A percentile compares a stretch with the other conserved stretches of the same genome.
Conservation (phyloP, 2,797 vertebrate genomes). For the Sciaenops ocellatus region DNA sequence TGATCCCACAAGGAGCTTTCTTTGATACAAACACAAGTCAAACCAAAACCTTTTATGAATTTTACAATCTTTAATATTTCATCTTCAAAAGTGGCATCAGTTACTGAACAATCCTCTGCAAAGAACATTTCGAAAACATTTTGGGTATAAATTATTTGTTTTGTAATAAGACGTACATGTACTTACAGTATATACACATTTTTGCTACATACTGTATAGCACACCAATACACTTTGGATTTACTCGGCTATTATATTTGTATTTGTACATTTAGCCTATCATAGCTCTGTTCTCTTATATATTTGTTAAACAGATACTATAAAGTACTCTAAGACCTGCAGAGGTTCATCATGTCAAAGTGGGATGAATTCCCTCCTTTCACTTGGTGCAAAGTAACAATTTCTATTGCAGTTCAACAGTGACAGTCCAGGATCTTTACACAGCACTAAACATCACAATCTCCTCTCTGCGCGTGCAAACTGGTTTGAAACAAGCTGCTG, state of each 20-base stretch:
- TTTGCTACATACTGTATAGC: slow-evolving; percentile 54
- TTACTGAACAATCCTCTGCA: slow-evolving; percentile 64
- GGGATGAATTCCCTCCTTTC: background rate
- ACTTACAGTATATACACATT: slow-evolving; percentile 57
- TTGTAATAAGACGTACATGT: slow-evolving; percentile 48
- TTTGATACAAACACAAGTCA: slow-evolving; percentile 36
- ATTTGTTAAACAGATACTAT: background rate
- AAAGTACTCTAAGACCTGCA: slow-evolving; percentile 16
- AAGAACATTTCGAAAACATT: slow-evolving; percentile 59
- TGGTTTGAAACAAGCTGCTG: slow-evolving; percentile 12
- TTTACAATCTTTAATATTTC: slow-evolving; percentile 71
- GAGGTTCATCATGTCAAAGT: slow-evolving; percentile 7
- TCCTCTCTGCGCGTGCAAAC: slow-evolving; percentile 13
- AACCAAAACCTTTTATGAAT: slow-evolving; percentile 13
- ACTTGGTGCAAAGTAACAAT: background rate
- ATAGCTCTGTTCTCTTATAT: slow-evolving; percentile 14
- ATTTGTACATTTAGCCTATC: slow-evolving; percentile 35
- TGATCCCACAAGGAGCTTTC: slow-evolving; percentile 3
- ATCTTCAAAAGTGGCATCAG: slow-evolving; percentile 61
- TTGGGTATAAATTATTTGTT: slow-evolving; percentile 59
- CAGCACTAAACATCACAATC: background rate
- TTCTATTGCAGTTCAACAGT: background rate
- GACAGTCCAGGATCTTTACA: background rate
- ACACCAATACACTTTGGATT: slow-evolving; percentile 41
- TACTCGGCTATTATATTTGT: slow-evolving; percentile 24